phyloP scores from a whole-genome alignment of 2,888 invertebrate species.

The Drosophila vallismaia region DNA sequence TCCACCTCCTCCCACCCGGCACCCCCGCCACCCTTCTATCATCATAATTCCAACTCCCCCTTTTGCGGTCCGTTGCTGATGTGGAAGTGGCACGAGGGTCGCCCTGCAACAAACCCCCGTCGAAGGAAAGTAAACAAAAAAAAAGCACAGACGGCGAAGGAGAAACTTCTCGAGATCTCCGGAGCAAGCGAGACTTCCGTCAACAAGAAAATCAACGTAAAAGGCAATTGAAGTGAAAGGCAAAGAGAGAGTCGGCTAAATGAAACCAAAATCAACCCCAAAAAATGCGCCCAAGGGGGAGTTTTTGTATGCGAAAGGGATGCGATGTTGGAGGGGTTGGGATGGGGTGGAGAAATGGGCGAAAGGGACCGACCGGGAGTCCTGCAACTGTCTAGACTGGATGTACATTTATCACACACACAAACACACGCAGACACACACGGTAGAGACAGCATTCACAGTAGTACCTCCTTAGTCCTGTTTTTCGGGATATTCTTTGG shows the following conservation, averaged over 20 bases:
- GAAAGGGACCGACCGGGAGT: constrained; percentile 10
- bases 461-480: constrained; percentile 10
- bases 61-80: constrained; percentile 32
- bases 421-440: constrained; percentile 19
- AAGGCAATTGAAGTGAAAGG: constrained; percentile 60
- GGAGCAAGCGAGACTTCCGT: constrained; percentile 61
- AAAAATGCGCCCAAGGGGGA: constrained; percentile 46
- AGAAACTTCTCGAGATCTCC: constrained; percentile 41
- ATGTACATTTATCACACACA: constrained; percentile 55
- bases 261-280: constrained; percentile 66
- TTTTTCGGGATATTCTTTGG: too few relatives aligned
- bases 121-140: constrained; percentile 40
- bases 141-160: constrained; percentile 4
- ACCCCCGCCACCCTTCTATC: not conserved
- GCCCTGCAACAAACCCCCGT: constrained; percentile 19
- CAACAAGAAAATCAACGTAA: constrained; percentile 60
- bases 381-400: constrained; percentile 73
- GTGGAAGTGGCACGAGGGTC: not conserved
- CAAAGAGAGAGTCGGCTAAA: constrained; percentile 49
- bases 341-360: not conserved
- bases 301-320: constrained; percentile 15
- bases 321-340: constrained; percentile 4
- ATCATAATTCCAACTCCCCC: constrained; percentile 26
- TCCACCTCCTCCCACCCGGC: constrained; percentile 58
- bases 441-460: not conserved